phyloP scores from a whole-genome alignment of 2,888 invertebrate species.

The Slavum lentiscoides region DNA sequence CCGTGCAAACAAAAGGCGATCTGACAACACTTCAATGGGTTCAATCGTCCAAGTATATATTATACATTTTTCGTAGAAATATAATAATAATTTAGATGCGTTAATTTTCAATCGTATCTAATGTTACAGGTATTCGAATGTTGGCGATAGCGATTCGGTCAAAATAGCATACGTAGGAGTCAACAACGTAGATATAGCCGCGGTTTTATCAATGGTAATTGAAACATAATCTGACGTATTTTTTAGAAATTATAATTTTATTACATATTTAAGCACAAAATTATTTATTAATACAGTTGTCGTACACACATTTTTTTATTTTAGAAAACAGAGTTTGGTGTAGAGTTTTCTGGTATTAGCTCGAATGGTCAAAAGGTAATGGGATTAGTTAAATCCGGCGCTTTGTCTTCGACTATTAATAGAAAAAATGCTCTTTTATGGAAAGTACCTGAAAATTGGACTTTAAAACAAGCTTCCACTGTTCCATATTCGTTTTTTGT shows the following conservation, averaged over 20 bases:
- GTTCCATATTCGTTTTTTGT: slow-evolving; percentile 65
- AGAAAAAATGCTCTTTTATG: slow-evolving; percentile 59
- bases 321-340: slow-evolving; percentile 54
- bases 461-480: slow-evolving; percentile 63
- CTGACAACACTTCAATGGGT: slow-evolving; percentile 48
- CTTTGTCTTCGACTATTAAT: slow-evolving; percentile 51
- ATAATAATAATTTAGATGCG: too few species aligned
- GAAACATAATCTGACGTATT: neutral
- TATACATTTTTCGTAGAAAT: neutral
- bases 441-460: slow-evolving; percentile 63
- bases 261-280: neutral
- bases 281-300: neutral
- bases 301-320: neutral
- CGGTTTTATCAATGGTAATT: slow-evolving; percentile 34
- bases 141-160: neutral
- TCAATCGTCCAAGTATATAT: slow-evolving; percentile 28
- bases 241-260: neutral
- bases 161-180: slow-evolving; percentile 24
- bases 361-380: slow-evolving; percentile 56
- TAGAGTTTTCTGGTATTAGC: slow-evolving; percentile 53
- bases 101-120: neutral
- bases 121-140: slow-evolving; percentile 6
- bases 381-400: slow-evolving; percentile 56
- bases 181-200: slow-evolving; percentile 22
- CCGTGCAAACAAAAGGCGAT: slow-evolving; percentile 18